Conservation (phyloP, 1,140 invertebrate species). For the Bombus pascuorum region DNA sequence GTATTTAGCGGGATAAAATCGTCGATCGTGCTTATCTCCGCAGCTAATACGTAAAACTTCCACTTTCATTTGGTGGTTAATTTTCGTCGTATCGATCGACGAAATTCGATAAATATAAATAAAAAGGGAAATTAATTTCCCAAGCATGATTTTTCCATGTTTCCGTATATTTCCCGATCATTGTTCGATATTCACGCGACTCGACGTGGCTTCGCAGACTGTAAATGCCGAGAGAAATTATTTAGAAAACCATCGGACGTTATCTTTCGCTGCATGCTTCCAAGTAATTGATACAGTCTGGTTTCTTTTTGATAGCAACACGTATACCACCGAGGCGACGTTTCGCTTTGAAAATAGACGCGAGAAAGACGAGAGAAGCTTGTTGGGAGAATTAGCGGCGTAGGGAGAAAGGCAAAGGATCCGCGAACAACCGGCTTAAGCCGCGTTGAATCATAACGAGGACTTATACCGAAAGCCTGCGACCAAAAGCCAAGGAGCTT, state of each 20-base stretch:
- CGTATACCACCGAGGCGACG: background rate
- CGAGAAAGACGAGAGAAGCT: conserved; percentile 65
- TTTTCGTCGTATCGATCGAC: too few species aligned
- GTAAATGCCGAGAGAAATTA: too few species aligned
- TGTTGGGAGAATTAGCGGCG: conserved; percentile 72
- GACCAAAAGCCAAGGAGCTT: conserved; percentile 70
- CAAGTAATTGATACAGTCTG: background rate
- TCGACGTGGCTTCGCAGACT: too few species aligned
- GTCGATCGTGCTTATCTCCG: background rate
- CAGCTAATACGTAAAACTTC: background rate
- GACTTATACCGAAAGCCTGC: conserved; percentile 78
- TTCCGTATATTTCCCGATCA: too few species aligned
- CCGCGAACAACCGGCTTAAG: conserved; percentile 77
- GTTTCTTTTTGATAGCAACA: background rate
- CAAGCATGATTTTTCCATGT: accelerated
- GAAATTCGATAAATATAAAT: too few species aligned
- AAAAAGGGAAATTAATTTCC: too few species aligned
- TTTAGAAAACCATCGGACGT: too few species aligned
- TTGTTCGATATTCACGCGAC: too few species aligned
- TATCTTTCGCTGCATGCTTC: too few species aligned
- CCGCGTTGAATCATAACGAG: conserved; percentile 81
- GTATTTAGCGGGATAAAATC: background rate
- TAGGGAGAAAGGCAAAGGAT: conserved; percentile 39
- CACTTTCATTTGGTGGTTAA: background rate
- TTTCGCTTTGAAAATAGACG: conserved; percentile 69